These are phyloP conservation scores for Athalia rosae DNA, from an alignment of 2,888 invertebrate genomes.

Conservation along the genomic window DNA sequence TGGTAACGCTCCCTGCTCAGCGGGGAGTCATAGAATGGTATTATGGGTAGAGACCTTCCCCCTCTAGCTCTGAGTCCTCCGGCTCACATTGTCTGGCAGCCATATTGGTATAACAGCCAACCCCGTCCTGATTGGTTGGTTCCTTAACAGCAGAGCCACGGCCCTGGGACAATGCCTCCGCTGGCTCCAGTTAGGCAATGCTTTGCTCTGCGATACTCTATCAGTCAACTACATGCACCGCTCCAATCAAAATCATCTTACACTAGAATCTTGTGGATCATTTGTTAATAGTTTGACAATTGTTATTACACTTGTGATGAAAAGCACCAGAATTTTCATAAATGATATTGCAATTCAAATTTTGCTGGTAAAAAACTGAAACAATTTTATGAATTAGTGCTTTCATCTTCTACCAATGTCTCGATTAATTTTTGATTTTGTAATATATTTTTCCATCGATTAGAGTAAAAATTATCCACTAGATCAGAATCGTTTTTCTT, in stretches of 20 bases:
- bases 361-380: neutral
- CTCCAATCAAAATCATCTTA: conserved; percentile 62
- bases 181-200: conserved; percentile 65
- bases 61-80: conserved; percentile 57
- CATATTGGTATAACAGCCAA: conserved; percentile 70
- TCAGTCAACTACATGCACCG: conserved; percentile 68
- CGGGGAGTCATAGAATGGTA: conserved; percentile 70
- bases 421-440: neutral
- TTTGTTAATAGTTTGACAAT: conserved; percentile 33
- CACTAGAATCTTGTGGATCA: conserved; percentile 51
- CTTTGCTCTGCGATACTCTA: conserved; percentile 68
- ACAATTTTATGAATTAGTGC: neutral
- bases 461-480: too few species aligned
- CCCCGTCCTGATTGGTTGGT: conserved; percentile 70
- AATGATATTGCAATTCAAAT: neutral
- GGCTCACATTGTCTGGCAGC: conserved; percentile 71
- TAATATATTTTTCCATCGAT: neutral
- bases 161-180: conserved; percentile 59
- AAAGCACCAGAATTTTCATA: conserved; percentile 1
- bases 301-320: conserved; percentile 1
- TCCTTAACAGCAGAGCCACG: conserved; percentile 62
- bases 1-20: conserved; percentile 61
- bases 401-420: neutral
- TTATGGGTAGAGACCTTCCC: conserved; percentile 69
- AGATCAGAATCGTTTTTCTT: too few species aligned